Base-by-base conservation (phyloP, 2,797 vertebrate genomes). In the Lacerta viridis region DNA sequence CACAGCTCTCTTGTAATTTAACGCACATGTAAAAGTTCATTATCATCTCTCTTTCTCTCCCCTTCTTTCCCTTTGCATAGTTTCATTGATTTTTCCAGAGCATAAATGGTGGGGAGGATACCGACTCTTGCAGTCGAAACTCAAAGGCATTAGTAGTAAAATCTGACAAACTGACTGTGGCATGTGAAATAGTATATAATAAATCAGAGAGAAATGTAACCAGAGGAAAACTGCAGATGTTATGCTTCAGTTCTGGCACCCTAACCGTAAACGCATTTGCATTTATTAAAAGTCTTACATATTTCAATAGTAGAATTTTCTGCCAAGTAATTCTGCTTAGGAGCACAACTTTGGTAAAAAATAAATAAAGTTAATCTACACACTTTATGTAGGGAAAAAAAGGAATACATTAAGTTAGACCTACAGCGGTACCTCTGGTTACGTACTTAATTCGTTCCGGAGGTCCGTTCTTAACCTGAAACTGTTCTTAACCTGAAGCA, bases 141-240 rank as follows among this genome's bases (percentile, higher is more conserved):
- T 78, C 10, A 55, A 59, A n/a, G 10, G 18, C 41, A 83, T 69
- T 69, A 41, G 25, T 69, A 84, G 64, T 71, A 78, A 66, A 79
- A 86, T 69, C 64, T 78, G 84, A 86, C 41, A 23, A 66, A 46
- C 29, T 11, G 11, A 61, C 50, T 10, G 23, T 8, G 39, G 59
- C 68, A 25, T 82, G 9, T 20, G 39, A 80, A 2, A 6, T 71
- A 3, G 59, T 29, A 83, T 68, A 75, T 69, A 92, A 59, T 75
- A 87, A 86, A 78, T 59, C 68, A 86, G 79, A 27, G 25, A 5
- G 33, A 87, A 86, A 23, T 83, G n/a, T 46, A 90, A 84, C 10
- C 41, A 75, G 17, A 41, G 36, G 71, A 69, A 10, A 69, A 55
- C 8, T 46, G 5, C 18, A 84, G 9, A 82, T 13, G 39, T 72